Percentiles rank a stretch among this genome's conserved stretches.
phyloP scores from a whole-genome alignment of 2,888 invertebrate genomes.

The Drosophila algonquin region DNA sequence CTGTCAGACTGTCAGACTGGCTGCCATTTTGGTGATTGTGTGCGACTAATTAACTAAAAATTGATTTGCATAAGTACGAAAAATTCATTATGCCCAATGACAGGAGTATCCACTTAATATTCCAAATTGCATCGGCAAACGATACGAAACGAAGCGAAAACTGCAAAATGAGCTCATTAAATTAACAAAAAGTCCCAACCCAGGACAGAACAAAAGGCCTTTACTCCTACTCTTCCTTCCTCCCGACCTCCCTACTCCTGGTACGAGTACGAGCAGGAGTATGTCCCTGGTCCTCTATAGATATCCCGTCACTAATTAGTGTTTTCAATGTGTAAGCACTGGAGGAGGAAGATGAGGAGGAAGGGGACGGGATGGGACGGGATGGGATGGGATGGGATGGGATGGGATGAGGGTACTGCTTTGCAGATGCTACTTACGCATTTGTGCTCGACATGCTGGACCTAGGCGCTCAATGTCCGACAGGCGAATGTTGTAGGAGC shows the following conservation, averaged over 20 bases:
- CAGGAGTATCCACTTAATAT: constrained; percentile 35
- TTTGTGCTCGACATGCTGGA: constrained; percentile 90
- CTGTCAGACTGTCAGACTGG: background rate
- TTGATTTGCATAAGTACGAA: constrained; percentile 50
- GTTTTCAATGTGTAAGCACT: constrained; percentile 23
- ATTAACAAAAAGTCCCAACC: constrained; percentile 46
- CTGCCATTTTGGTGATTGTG: constrained; percentile 6
- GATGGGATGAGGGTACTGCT: background rate
- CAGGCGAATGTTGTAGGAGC: constrained; percentile 92
- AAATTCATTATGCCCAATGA: constrained; percentile 37
- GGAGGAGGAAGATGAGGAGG: background rate
- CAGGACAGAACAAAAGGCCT: constrained; percentile 30
- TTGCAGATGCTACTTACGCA: constrained; percentile 85
- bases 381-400: too few species aligned
- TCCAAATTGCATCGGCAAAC: constrained; percentile 41
- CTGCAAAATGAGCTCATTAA: constrained; percentile 56
- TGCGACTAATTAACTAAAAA: constrained; percentile 47
- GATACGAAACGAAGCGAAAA: constrained; percentile 22
- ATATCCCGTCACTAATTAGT: constrained; percentile 67
- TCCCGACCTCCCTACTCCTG: background rate
- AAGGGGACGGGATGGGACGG: background rate
- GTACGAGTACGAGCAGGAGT: constrained; percentile 19
- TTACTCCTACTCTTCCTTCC: too few species aligned
- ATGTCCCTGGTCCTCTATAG: constrained; percentile 1
- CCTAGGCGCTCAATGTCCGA: constrained; percentile 90